phyloP scores from a whole-genome alignment of 2,113 vertebrate genomes.

The Myrmecobius fasciatus region DNA sequence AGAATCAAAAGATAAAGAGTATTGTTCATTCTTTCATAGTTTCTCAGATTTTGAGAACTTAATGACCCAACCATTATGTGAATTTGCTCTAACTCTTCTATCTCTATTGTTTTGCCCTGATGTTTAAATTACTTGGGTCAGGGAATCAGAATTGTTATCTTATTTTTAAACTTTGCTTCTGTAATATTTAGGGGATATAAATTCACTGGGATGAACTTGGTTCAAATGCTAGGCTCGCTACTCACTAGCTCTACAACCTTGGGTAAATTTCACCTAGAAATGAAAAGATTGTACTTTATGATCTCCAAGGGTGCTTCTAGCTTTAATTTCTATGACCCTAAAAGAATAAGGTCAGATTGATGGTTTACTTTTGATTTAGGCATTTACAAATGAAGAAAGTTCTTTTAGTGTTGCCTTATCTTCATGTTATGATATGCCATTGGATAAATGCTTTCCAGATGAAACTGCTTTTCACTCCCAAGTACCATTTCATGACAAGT shows the following conservation, averaged over 20 bases:
- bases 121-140: not conserved
- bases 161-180: not conserved
- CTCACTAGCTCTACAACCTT: too few species aligned
- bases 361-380: not conserved
- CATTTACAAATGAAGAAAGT: slow-evolving; percentile 15
- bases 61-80: not conserved
- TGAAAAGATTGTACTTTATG: too few species aligned
- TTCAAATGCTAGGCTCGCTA: too few species aligned
- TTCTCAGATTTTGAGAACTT: not conserved
- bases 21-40: not conserved
- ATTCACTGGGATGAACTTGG: too few species aligned
- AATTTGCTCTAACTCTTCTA: not conserved
- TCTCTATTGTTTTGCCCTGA: not conserved
- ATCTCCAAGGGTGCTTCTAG: too few species aligned
- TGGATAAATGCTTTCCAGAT: slow-evolving; percentile 3
- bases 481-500: not conserved
- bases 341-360: not conserved
- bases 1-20: not conserved
- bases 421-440: not conserved
- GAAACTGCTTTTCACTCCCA: not conserved
- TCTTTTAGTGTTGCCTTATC: not conserved
- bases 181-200: too few species aligned
- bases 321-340: too few species aligned
- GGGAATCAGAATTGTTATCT: not conserved
- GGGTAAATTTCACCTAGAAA: too few species aligned